A percentile compares a stretch with the other conserved stretches of the same genome.
Evolutionary conservation across 2,888 invertebrate species (phyloP).

Genomic region (Agrypnus murinus): DNA sequence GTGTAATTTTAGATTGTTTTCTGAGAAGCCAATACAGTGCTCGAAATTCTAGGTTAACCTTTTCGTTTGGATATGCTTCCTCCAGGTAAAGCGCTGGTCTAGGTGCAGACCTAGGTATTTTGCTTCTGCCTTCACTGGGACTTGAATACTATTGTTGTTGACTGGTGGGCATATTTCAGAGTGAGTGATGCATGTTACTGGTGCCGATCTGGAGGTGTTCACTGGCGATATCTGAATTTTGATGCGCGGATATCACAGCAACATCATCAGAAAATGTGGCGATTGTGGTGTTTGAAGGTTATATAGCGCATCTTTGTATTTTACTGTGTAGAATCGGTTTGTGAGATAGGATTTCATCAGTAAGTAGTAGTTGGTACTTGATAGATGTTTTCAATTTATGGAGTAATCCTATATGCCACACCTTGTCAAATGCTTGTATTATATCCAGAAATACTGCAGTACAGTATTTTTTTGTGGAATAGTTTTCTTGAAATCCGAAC

Average conservation of each 20-base stretch:
- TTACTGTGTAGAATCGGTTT: background rate
- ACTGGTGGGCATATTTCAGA: background rate
- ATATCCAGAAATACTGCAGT: background rate
- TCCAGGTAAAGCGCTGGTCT: background rate
- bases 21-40: background rate
- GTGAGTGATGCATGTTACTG: too few species aligned
- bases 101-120: slow-evolving; percentile 5
- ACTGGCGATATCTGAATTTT: background rate
- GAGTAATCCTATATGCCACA: background rate
- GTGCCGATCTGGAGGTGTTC: background rate
- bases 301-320: background rate
- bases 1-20: background rate
- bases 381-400: background rate
- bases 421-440: too few species aligned
- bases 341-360: background rate
- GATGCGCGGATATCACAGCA: background rate
- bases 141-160: background rate
- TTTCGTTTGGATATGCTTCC: background rate
- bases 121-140: background rate
- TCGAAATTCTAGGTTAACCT: too few species aligned
- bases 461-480: background rate
- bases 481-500: background rate
- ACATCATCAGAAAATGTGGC: background rate
- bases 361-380: background rate
- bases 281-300: background rate